Conservation (phyloP, 2,113 vertebrate genomes). For the Campylomormyrus numenius region DNA sequence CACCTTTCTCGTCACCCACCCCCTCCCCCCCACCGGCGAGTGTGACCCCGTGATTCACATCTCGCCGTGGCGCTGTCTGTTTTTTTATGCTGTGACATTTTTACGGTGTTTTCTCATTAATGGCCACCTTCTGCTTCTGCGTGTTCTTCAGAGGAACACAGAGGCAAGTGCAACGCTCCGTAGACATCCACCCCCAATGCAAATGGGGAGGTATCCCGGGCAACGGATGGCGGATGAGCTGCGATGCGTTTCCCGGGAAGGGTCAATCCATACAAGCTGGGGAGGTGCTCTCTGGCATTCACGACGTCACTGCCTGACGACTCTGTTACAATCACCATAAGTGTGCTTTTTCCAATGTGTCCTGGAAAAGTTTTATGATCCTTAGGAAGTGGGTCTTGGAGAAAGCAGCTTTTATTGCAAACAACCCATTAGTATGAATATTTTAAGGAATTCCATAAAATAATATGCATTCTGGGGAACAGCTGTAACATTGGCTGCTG, state of each 20-base stretch:
- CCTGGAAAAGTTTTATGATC: background rate
- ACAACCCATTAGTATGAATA: background rate
- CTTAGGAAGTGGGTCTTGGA: background rate
- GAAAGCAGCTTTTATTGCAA: background rate
- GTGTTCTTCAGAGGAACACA: background rate
- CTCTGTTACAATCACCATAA: background rate
- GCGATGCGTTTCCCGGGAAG: background rate
- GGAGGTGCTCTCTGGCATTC: background rate
- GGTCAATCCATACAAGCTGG: background rate
- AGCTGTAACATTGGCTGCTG: background rate
- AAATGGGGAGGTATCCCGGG: background rate
- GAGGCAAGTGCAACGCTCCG: background rate
- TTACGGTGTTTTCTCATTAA: conserved; percentile 9
- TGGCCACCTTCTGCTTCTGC: background rate
- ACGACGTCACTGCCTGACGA: no score
- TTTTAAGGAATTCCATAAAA: background rate
- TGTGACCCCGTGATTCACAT: background rate
- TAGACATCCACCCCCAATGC: background rate
- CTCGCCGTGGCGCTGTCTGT: background rate
- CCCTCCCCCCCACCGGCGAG: background rate
- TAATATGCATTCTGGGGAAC: background rate
- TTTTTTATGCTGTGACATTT: background rate
- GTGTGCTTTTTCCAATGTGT: background rate
- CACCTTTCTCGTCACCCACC: background rate
- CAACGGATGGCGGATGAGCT: background rate